Conservation (phyloP, 2,888 invertebrate genomes). For the Allygus modestus region DNA sequence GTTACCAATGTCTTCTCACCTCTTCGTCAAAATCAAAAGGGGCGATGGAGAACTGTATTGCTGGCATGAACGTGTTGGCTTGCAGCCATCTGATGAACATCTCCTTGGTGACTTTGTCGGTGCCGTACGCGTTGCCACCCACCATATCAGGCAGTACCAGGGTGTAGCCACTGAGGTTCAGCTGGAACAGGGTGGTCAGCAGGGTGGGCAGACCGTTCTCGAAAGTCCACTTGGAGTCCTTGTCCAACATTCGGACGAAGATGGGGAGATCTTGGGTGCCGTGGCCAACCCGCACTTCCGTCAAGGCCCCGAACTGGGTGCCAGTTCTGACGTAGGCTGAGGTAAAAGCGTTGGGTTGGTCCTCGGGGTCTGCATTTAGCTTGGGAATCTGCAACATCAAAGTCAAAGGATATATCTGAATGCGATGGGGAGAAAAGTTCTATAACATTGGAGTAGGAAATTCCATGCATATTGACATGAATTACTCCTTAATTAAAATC, state of each 20-base stretch:
- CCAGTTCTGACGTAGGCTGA: slow-evolving; percentile 78
- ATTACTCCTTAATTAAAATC: no score
- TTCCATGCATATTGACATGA: no score
- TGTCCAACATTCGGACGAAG: slow-evolving; percentile 88
- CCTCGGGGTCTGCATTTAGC: slow-evolving; percentile 30
- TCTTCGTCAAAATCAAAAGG: slow-evolving; percentile 88
- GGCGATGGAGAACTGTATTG: slow-evolving; percentile 87
- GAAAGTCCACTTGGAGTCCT: slow-evolving; percentile 83
- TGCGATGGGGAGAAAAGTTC: no score
- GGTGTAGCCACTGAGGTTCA: slow-evolving; percentile 82
- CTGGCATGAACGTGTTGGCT: slow-evolving; percentile 86
- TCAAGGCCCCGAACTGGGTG: slow-evolving; percentile 78
- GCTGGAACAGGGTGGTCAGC: slow-evolving; percentile 83
- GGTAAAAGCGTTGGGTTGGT: slow-evolving; percentile 78
- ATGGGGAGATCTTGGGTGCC: slow-evolving; percentile 84
- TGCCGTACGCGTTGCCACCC: slow-evolving; percentile 81
- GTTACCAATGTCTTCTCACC: slow-evolving; percentile 67
- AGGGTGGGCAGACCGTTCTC: slow-evolving; percentile 85
- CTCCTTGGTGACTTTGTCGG: slow-evolving; percentile 79
- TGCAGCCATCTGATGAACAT: slow-evolving; percentile 88
- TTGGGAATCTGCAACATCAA: slow-evolving; percentile 73
- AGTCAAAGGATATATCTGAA: no score
- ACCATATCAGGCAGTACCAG: slow-evolving; percentile 90
- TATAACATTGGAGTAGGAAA: no score
- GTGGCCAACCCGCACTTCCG: slow-evolving; percentile 85